A percentile compares a stretch with the other conserved stretches of the same genome.
phyloP scores from a whole-genome alignment of 2,113 vertebrate genomes.

The Equus przewalskii region DNA sequence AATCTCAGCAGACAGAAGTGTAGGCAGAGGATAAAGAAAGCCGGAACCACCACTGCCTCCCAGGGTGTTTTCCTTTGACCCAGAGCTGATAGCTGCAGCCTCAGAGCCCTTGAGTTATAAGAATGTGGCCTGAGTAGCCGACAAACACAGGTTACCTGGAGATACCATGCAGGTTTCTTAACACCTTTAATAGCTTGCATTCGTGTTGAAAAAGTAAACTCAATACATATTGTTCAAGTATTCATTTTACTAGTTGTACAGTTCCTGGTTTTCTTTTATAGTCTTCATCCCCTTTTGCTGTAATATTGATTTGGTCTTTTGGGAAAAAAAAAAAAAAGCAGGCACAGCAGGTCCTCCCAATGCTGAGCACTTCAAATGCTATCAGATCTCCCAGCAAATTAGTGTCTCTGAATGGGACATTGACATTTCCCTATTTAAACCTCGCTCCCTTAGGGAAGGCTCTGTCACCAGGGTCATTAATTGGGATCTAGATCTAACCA shows the following conservation, averaged over 20 bases:
- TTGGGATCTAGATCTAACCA: slow-evolving; percentile 79
- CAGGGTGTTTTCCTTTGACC: not conserved
- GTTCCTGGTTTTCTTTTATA: slow-evolving; percentile 32
- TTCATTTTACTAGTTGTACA: not conserved
- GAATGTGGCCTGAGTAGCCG: not conserved
- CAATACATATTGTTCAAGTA: not conserved
- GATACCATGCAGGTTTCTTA: not conserved
- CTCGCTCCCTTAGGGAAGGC: slow-evolving; percentile 73
- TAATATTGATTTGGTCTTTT: slow-evolving; percentile 6
- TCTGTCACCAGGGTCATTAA: slow-evolving; percentile 82
- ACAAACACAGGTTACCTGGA: not conserved
- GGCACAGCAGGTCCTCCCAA: slow-evolving; percentile 31
- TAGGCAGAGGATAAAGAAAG: not conserved
- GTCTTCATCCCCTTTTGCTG: not conserved
- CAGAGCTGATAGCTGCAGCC: not conserved
- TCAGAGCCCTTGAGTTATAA: not conserved
- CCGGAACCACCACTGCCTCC: not conserved
- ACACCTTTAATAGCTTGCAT: not conserved
- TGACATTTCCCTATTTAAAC: slow-evolving; percentile 86
- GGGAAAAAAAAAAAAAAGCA: not conserved
- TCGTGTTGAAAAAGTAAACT: not conserved
- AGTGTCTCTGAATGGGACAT: slow-evolving; percentile 72
- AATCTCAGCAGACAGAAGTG: not conserved
- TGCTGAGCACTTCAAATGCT: slow-evolving; percentile 72
- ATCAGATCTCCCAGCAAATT: slow-evolving; percentile 71